phyloP scores from a whole-genome alignment of 2,113 vertebrate species.

The Phalacrocorax aristotelis region DNA sequence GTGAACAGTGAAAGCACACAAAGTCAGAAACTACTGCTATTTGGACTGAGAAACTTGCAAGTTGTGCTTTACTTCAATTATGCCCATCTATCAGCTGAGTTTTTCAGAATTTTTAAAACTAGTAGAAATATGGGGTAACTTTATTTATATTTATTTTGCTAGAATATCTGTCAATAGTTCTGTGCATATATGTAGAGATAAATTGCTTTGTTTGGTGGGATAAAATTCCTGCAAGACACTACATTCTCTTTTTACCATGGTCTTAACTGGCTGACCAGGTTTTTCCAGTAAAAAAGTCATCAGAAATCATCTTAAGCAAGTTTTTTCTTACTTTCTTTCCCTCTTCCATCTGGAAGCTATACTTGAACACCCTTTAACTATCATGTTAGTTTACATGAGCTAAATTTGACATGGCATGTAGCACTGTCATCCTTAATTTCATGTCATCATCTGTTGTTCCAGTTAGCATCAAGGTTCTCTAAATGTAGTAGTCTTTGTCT shows the following conservation, averaged over 20 bases:
- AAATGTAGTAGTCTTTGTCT: background rate
- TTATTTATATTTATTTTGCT: background rate
- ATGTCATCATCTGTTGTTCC: background rate
- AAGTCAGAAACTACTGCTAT: background rate
- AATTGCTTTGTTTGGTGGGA: background rate
- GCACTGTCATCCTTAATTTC: slow-evolving; percentile 13
- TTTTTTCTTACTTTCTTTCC: background rate
- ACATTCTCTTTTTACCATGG: background rate
- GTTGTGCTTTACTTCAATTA: background rate
- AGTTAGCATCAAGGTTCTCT: background rate
- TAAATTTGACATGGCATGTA: slow-evolving; percentile 30
- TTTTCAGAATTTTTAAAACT: background rate
- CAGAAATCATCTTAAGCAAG: background rate
- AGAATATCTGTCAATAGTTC: background rate
- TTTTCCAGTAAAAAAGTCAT: background rate
- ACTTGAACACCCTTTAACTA: slow-evolving; percentile 9
- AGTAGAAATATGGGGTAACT: background rate
- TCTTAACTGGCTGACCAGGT: background rate
- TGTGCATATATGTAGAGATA: background rate
- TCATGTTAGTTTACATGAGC: background rate
- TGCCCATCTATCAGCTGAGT: background rate
- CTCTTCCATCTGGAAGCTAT: slow-evolving; percentile 1
- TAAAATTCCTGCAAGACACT: background rate
- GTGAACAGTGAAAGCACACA: background rate
- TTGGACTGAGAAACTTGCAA: background rate